Evolutionary conservation across 23 tunicate species (phyloP), one percentile per base, ranked within the genome.

Genomic region (Diplosoma virens): DNA sequence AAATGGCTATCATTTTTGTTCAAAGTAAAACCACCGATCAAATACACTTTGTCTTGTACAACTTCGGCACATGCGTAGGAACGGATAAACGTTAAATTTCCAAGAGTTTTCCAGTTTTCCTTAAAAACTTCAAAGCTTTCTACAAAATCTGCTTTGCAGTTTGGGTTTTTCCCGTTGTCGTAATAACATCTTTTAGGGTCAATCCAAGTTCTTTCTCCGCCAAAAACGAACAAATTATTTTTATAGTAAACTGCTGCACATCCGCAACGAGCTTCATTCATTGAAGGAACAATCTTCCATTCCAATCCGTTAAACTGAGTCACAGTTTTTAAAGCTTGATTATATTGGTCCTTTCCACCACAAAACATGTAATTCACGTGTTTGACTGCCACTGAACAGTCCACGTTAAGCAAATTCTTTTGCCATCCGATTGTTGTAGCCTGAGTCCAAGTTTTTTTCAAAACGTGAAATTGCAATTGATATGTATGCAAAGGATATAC

Each of bases 241-340:
- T 61, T 61, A n/a, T 26, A 11, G 6, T 5, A 26, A 11, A 29
- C 69, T 27, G 69, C 69, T 4, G 69, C 69, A 5, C 23, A 34
- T 4, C 69, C 69, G n/a, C 69, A 61, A 5, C 69, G 69, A 61
- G 69, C 35, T 4, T 5, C 35, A 29, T 61, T 61, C 69, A 61
- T 61, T 14, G 69, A 27, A 5, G 69, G 69, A 14, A 61, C 7
- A 3, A 27, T 61, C 34, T 5, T 26, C 69, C 69, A 61, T 3
- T 9, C 2, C 17, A 61, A 3, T 4, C 35, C 9, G 30, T 61
- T n/a, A 61, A 61, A 61, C 9, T 22, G 35, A 26, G 30, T 17
- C 4, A n/a, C 61, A 34, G 6, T 2, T 4, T 61, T 29, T 27
- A 5, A 27, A 26, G 35, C 35, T 6, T 28, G 2, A 29, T 28